These are phyloP conservation scores for Darevskia nairensis DNA, from an alignment of 2,797 vertebrate species.

Conservation along the genomic window DNA sequence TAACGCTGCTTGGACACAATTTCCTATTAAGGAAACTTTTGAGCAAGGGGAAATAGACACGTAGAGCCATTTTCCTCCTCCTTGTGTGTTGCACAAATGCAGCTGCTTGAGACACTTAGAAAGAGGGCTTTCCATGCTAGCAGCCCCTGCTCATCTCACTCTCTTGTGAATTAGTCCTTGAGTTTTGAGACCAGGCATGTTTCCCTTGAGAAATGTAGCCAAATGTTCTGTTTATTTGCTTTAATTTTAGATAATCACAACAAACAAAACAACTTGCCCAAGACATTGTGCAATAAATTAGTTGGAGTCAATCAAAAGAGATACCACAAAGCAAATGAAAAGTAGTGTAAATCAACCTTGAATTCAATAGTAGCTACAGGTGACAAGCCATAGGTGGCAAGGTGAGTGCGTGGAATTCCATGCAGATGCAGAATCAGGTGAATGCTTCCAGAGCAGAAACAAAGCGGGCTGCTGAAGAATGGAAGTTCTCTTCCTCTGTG, in stretches of 20 bases:
- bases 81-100: neutral
- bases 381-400: too few species aligned
- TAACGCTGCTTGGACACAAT: constrained; percentile 45
- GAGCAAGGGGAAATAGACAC: constrained; percentile 61
- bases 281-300: too few species aligned
- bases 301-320: too few species aligned
- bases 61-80: constrained; percentile 49
- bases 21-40: constrained; percentile 76
- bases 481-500: too few species aligned
- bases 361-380: too few species aligned
- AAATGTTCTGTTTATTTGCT: rapidly evolving
- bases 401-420: too few species aligned
- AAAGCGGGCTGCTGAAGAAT: too few species aligned
- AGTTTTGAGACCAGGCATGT: neutral
- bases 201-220: neutral
- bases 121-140: rapidly evolving
- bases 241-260: neutral
- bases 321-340: too few species aligned
- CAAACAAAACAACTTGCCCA: neutral
- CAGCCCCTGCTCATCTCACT: rapidly evolving
- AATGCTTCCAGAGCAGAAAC: too few species aligned
- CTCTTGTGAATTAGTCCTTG: neutral
- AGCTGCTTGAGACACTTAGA: neutral
- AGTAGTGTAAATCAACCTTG: too few species aligned
- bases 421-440: too few species aligned